Evolutionary conservation across 1,140 invertebrate genomes (phyloP).

Genomic region (Cydia amplana): DNA sequence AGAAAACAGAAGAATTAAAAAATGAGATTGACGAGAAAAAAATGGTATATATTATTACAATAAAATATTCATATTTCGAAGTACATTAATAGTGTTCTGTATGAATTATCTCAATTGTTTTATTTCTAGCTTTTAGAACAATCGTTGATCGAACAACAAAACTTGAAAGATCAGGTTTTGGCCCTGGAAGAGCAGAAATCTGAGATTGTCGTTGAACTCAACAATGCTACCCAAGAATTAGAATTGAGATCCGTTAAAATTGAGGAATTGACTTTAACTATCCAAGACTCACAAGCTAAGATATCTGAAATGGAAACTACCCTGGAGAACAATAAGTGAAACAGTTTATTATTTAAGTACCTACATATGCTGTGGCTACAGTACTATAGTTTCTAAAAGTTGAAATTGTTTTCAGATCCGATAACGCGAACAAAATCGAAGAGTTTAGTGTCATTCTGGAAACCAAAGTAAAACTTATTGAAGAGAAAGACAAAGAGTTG

Average conservation of each 20-base stretch:
- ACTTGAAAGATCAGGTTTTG: not conserved
- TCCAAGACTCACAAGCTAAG: conserved; percentile 35
- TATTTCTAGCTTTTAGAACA: not conserved
- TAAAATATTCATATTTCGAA: too few species aligned
- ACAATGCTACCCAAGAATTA: conserved; percentile 34
- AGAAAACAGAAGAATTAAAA: conserved; percentile 38
- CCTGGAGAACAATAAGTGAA: conserved; percentile 39
- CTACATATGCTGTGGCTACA: too few species aligned
- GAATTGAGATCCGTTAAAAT: conserved; percentile 32
- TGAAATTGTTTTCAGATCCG: not conserved
- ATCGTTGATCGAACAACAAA: not conserved
- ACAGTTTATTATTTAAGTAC: not conserved
- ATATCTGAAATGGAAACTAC: conserved; percentile 41
- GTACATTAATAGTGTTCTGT: not conserved
- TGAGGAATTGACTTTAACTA: conserved; percentile 34
- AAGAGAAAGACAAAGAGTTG: conserved; percentile 49
- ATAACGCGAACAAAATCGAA: conserved; percentile 35
- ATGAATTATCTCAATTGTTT: not conserved
- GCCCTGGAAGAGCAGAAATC: conserved; percentile 15
- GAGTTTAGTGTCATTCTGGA: conserved; percentile 27
- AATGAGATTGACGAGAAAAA: conserved; percentile 31
- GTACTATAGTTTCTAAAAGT: too few species aligned
- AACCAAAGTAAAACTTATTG: conserved; percentile 32
- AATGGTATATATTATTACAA: not conserved
- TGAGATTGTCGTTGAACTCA: conserved; percentile 25